A percentile compares a stretch with the other conserved stretches of the same genome.
Conservation (phyloP, 2,113 vertebrate species). For the Bujurquina vittata region DNA sequence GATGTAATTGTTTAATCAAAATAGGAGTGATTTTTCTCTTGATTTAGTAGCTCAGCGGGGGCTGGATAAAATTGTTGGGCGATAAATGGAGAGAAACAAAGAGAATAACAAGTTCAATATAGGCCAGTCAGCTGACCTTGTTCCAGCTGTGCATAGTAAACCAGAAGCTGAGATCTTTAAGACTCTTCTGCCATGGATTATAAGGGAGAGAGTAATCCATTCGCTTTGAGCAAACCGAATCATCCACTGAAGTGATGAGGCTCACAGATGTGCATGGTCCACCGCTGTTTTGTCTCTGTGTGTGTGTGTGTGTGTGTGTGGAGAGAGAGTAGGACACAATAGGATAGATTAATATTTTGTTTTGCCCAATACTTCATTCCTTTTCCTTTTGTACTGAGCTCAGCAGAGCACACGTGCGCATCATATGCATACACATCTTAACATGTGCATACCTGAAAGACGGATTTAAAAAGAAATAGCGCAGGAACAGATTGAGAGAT, state of each 20-base stretch:
- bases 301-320: slow-evolving; percentile 1
- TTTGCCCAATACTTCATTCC: slow-evolving; percentile 36
- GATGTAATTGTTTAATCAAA: background rate
- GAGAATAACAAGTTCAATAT: background rate
- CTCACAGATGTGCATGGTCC: slow-evolving; percentile 65
- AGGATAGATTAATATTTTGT: slow-evolving; percentile 61
- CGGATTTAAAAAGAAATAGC: background rate
- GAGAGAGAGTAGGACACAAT: slow-evolving; percentile 30
- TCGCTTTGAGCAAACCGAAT: slow-evolving; percentile 59
- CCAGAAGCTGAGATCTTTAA: slow-evolving; percentile 62
- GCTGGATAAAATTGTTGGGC: background rate
- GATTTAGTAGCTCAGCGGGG: background rate
- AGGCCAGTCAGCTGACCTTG: slow-evolving; percentile 43
- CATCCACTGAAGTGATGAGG: slow-evolving; percentile 65
- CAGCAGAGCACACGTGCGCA: background rate
- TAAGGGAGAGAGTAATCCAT: slow-evolving; percentile 67
- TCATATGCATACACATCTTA: background rate
- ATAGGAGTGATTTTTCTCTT: background rate
- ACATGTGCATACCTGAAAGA: background rate
- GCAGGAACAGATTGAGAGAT: background rate
- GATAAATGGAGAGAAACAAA: slow-evolving; percentile 15
- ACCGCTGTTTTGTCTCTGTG: slow-evolving; percentile 14
- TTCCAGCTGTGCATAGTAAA: slow-evolving; percentile 58
- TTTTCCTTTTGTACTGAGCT: slow-evolving; percentile 36
- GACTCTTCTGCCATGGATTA: slow-evolving; percentile 71